phyloP scores from a whole-genome alignment of 2,797 vertebrate genomes.

The Decapterus maruadsi region DNA sequence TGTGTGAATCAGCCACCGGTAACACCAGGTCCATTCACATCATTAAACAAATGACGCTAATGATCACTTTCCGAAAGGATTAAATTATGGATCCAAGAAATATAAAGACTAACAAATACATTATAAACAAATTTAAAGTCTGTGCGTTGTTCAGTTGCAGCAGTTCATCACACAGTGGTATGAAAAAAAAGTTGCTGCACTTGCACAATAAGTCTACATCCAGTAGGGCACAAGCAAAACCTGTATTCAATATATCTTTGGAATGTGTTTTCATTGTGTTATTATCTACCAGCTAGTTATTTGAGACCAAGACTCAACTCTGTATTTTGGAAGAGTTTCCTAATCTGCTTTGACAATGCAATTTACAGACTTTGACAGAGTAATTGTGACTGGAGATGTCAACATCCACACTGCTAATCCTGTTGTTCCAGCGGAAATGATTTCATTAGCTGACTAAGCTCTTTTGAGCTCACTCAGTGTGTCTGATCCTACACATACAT shows the following conservation, averaged over 20 bases:
- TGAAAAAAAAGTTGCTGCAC: neutral
- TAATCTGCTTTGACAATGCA: constrained; percentile 33
- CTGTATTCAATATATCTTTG: neutral
- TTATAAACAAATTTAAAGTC: too few species aligned
- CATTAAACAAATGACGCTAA: too few species aligned
- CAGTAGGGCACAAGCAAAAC: neutral
- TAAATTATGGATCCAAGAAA: too few species aligned
- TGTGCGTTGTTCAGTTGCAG: neutral
- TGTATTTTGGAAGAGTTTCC: constrained; percentile 8
- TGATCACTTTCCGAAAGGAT: too few species aligned
- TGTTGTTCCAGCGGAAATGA: constrained; percentile 28
- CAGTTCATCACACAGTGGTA: neutral
- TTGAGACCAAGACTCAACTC: neutral
- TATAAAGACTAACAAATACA: too few species aligned
- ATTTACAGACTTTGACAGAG: constrained; percentile 24
- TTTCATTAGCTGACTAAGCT: constrained; percentile 37
- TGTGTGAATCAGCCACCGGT: neutral
- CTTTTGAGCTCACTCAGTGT: constrained; percentile 24
- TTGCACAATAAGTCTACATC: neutral
- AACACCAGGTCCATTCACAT: neutral
- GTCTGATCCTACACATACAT: constrained; percentile 14
- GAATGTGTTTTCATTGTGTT: too few species aligned
- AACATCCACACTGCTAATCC: constrained; percentile 40
- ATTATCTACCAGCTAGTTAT: neutral
- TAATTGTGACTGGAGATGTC: constrained; percentile 26